Evolutionary conservation across 2,888 invertebrate genomes (phyloP), one percentile per base, ranked within the genome.

Genomic region (Cyclophora punctaria): DNA sequence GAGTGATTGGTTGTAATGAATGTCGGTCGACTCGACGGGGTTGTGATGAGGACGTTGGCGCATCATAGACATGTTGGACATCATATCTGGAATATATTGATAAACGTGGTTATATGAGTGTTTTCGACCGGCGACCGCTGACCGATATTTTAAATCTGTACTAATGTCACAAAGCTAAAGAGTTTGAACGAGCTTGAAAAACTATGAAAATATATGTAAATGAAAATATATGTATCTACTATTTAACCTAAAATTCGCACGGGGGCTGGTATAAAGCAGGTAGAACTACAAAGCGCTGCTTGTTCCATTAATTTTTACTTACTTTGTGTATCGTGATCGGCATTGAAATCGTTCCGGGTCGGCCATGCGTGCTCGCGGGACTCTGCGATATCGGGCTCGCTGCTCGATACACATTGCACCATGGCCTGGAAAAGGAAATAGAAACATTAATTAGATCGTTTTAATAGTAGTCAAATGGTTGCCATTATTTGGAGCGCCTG

Each of bases 331-430:
- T 86, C 87, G 5, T 61, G 74, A 56, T 88, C 87, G 2, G 74
- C 57, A 47, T 57, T 58, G 60, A 78, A 76, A 42, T 84, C 83
- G 35, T 66, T 68, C 1, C 78, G 68, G 33, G 73, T 51, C 0
- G 83, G 70, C 85, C 84, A 85, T 5, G 71, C 52, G 56, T 76
- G 79, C 7, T 86, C 82, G 46, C 80, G 78, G 0, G 85, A 70
- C 57, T 89, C 89, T 1, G 83, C 82, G 69, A 84, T 81, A 60
- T 95, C 95, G 37, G 93, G 95, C 71, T 95, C 95, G 64, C 95
- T 95, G 71, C 95, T 95, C 40, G 96, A 95, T 56, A 96, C 94
- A 74, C 95, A 96, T 74, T 96, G 96, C 35, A 96, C 96, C 95
- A 95, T 93, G 4, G 93, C 92, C 93, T 92, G 83, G 7, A 79